phyloP scores from a whole-genome alignment of 1,140 invertebrate species.

The Musca vetustissima region DNA sequence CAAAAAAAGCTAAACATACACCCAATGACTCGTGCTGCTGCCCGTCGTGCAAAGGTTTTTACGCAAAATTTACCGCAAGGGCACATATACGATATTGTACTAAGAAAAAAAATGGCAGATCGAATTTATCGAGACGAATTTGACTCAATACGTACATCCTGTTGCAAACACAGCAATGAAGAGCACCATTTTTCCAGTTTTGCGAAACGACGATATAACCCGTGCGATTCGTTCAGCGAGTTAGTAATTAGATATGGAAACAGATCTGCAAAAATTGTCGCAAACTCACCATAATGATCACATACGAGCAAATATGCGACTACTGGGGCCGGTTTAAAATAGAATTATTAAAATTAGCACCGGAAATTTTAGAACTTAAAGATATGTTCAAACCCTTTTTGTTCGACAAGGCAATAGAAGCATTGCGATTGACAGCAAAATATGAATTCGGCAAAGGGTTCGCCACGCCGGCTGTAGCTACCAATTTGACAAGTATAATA shows the following conservation, averaged over 20 bases:
- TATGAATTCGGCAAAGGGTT: neutral
- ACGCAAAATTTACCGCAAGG: neutral
- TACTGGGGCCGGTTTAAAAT: constrained; percentile 4
- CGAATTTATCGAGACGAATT: neutral
- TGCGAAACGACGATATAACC: neutral
- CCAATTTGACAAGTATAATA: neutral
- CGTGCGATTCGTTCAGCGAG: neutral
- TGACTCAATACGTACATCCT: too few relatives aligned
- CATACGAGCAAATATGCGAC: neutral
- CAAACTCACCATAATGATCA: neutral
- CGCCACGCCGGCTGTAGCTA: neutral
- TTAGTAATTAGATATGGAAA: neutral
- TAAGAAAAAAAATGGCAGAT: neutral
- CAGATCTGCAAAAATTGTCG: neutral
- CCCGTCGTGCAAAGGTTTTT: neutral
- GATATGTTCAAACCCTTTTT: constrained; percentile 7
- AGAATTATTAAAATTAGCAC: neutral
- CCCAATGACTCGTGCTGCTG: neutral
- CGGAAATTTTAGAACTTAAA: constrained; percentile 7
- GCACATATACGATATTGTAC: neutral
- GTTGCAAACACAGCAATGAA: neutral
- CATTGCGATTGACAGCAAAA: neutral
- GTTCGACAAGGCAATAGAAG: constrained; percentile 1
- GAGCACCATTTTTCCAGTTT: neutral
- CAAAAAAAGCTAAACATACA: neutral